phyloP scores from a whole-genome alignment of 30 jellyfish, hydroid and myxozoan species.

The Aurelia coerulea region DNA sequence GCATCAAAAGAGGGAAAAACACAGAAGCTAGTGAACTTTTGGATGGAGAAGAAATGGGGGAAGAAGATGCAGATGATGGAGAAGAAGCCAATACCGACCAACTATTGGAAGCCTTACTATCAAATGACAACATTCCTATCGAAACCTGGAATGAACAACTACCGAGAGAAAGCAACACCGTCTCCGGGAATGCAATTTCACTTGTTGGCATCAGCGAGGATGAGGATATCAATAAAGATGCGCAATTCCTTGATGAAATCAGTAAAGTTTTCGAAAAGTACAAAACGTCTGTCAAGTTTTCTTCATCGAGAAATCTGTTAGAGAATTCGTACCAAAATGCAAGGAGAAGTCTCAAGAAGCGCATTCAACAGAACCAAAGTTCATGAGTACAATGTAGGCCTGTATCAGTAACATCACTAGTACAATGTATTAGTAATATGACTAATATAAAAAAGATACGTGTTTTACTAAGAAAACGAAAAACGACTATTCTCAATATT shows the following conservation, averaged over 20 bases:
- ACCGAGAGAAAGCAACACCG: constrained; percentile 21
- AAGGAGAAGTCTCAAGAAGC: constrained; percentile 41
- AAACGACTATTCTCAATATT: no score
- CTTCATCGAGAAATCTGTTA: constrained; percentile 13
- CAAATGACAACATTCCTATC: constrained; percentile 14
- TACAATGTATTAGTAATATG: no score
- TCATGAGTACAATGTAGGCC: not conserved
- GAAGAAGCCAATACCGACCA: constrained; percentile 12
- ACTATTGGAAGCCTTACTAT: not conserved
- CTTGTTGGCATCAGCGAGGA: constrained; percentile 18
- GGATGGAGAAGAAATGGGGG: constrained; percentile 18
- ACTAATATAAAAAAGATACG: no score
- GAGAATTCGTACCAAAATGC: constrained; percentile 43
- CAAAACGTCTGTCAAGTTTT: constrained; percentile 24
- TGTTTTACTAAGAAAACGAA: no score
- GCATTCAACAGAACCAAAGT: constrained; percentile 19
- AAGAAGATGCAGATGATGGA: constrained; percentile 6
- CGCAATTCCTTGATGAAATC: no score
- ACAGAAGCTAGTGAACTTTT: constrained; percentile 16
- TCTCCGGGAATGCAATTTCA: constrained; percentile 32
- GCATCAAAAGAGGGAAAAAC: constrained; percentile 9
- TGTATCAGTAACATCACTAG: constrained; percentile 13
- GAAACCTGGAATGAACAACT: constrained; percentile 25
- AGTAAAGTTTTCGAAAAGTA: constrained; percentile 1
- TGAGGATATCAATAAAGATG: no score